A percentile compares a stretch with the other conserved stretches of the same genome.
phyloP scores from a whole-genome alignment of 2,113 vertebrate species.

The Abramis brama region DNA sequence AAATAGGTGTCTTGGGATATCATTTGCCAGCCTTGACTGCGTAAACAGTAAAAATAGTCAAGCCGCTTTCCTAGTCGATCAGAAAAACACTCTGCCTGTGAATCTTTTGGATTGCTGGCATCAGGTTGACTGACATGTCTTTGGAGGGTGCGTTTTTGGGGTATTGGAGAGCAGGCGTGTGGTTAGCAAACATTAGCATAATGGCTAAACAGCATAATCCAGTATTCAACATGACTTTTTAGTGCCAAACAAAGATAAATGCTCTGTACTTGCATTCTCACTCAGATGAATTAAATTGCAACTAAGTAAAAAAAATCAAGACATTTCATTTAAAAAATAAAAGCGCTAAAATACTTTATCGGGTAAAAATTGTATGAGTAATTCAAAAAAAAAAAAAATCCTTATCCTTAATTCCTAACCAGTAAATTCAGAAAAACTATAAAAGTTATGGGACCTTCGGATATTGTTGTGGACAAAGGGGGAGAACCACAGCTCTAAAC shows the following conservation, averaged over 20 bases:
- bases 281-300: background rate
- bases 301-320: background rate
- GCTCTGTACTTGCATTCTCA: background rate
- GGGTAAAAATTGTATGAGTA: too few species aligned
- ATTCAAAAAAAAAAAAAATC: too few species aligned
- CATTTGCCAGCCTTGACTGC: background rate
- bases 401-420: too few species aligned
- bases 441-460: background rate
- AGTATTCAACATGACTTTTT: background rate
- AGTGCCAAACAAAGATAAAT: background rate
- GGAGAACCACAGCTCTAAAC: background rate
- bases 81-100: background rate
- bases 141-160: background rate
- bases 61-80: background rate
- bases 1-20: conserved; percentile 8
- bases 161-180: background rate
- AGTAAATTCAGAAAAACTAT: background rate
- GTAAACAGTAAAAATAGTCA: background rate
- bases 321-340: too few species aligned
- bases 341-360: too few species aligned
- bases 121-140: background rate
- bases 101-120: background rate
- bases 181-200: background rate
- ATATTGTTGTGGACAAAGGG: background rate
- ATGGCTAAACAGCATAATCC: background rate